Base-by-base conservation (phyloP, 2,113 vertebrate genomes). In the Neomonachus schauinslandi region DNA sequence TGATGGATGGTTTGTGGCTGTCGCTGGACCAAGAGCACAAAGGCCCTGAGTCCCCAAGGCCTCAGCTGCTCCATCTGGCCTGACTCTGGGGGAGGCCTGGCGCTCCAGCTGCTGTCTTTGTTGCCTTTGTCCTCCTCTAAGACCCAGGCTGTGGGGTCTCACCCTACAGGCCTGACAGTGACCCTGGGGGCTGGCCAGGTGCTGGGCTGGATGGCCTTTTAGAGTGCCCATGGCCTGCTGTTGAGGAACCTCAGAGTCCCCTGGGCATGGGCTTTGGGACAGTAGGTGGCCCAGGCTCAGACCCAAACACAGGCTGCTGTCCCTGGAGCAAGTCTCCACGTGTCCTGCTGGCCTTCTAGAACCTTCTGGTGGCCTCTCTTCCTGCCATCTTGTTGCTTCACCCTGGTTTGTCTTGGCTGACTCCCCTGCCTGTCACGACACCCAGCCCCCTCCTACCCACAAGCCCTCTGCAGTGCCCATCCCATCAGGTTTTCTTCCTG, bases 41-140 rank as follows among this genome's bases (percentile, higher is more conserved):
- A 97, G 95, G 46, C 82, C 59, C 16, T 0, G 6, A 12, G 71
- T 65, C 76, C 39, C 55, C 1, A 7, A n/a, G 67, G 67, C 21
- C n/a, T n/a, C 77, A 46, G 90, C 96, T 87, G 94, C 92, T 90
- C 89, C 57, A 5, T 96, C 97, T 94, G 96, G 83, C 77, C 76
- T 39, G 89, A 4, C 26, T 18, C 15, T 1, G 55, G 28, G 28
- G 26, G 91, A n/a, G 81, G 36, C 85, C 86, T 21, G 10, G 79
- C 0, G 28, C 49, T 51, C 28, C 79, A 84, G 88, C 89, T 90
- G 79, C 80, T 1, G 84, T 55, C 71, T 74, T 9, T 46, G 67
- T 72, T 53, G 14, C 7, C 59, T 89, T 59, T 61, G 79, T 71
- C 79, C 13, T 74, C 88, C 49, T 82, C 26, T 0, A 5, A 18